phyloP scores from a whole-genome alignment of 2,888 invertebrate genomes.

The Stramonita haemastoma region DNA sequence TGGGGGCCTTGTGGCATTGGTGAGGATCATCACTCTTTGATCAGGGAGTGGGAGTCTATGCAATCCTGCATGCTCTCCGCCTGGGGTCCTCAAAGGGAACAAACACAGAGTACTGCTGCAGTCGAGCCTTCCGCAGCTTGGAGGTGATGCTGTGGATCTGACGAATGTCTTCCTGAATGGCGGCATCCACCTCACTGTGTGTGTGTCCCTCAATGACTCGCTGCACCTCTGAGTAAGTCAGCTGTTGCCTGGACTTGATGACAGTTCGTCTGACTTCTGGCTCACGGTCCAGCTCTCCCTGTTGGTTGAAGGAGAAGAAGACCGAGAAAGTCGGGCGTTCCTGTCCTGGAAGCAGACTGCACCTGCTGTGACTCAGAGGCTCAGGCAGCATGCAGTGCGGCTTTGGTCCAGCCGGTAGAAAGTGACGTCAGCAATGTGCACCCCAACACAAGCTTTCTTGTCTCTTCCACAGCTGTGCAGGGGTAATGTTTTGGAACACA shows the following conservation, averaged over 20 bases:
- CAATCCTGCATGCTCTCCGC: conserved; percentile 25
- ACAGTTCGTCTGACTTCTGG: conserved; percentile 46
- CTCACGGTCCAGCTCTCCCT: conserved; percentile 48
- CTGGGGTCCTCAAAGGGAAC: conserved; percentile 47
- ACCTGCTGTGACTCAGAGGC: conserved; percentile 54
- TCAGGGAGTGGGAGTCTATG: conserved; percentile 49
- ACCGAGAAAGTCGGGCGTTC: conserved; percentile 58
- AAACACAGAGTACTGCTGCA: conserved; percentile 45
- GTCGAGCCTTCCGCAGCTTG: conserved; percentile 44
- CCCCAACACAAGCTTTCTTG: conserved; percentile 23
- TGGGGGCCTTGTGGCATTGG: conserved; percentile 52
- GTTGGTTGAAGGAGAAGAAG: conserved; percentile 52
- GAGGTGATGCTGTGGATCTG: conserved; percentile 46
- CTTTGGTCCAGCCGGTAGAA: conserved; percentile 51
- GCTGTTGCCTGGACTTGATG: conserved; percentile 50
- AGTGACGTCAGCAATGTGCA: conserved; percentile 65
- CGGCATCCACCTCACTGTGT: not conserved
- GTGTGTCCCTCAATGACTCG: conserved; percentile 47
- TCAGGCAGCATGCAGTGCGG: conserved; percentile 62
- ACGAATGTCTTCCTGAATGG: conserved; percentile 41
- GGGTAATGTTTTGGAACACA: conserved; percentile 40
- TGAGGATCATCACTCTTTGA: conserved; percentile 55
- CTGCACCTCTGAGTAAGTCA: conserved; percentile 59
- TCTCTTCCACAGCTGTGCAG: conserved; percentile 27
- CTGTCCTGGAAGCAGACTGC: conserved; percentile 57